Percentiles rank a stretch among this genome's conserved stretches.
Conservation (phyloP, 2,113 vertebrate species). For the Phasianus colchicus region DNA sequence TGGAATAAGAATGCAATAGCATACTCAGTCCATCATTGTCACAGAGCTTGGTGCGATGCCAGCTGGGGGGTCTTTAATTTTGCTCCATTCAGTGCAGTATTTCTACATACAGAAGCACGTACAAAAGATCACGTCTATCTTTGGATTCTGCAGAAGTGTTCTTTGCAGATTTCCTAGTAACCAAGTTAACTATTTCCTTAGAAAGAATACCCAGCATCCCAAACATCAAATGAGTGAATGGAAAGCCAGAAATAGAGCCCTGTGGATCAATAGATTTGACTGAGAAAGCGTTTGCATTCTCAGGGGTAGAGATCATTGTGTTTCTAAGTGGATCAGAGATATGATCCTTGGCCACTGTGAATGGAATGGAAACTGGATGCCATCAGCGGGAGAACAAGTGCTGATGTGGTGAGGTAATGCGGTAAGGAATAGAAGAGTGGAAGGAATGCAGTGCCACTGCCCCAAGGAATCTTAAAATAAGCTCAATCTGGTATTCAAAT, state of each 20-base stretch:
- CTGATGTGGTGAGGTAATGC: slow-evolving; percentile 84
- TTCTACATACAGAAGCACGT: background rate
- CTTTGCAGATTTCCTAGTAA: slow-evolving; percentile 45
- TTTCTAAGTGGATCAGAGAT: slow-evolving; percentile 91
- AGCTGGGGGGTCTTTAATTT: background rate
- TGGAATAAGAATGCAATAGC: background rate
- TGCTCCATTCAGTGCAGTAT: background rate
- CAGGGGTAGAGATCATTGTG: slow-evolving; percentile 89
- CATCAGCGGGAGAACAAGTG: slow-evolving; percentile 77
- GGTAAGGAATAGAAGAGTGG: slow-evolving; percentile 78
- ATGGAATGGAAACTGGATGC: slow-evolving; percentile 87
- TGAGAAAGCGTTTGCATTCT: slow-evolving; percentile 88
- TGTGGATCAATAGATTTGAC: slow-evolving; percentile 89
- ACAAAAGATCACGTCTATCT: slow-evolving; percentile 52
- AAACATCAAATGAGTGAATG: slow-evolving; percentile 73
- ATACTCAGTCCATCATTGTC: background rate
- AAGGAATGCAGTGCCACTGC: slow-evolving; percentile 72
- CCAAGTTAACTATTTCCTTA: slow-evolving; percentile 71
- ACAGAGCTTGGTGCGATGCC: background rate
- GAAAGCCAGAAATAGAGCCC: slow-evolving; percentile 91
- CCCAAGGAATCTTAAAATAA: slow-evolving; percentile 81
- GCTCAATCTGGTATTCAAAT: slow-evolving; percentile 33
- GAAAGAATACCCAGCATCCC: slow-evolving; percentile 68
- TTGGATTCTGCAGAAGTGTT: slow-evolving; percentile 65
- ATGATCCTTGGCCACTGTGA: slow-evolving; percentile 85